A percentile compares a stretch with the other conserved stretches of the same genome.
Evolutionary conservation across 2,113 vertebrate species (phyloP).

Genomic region (Australoheros scitulus): DNA sequence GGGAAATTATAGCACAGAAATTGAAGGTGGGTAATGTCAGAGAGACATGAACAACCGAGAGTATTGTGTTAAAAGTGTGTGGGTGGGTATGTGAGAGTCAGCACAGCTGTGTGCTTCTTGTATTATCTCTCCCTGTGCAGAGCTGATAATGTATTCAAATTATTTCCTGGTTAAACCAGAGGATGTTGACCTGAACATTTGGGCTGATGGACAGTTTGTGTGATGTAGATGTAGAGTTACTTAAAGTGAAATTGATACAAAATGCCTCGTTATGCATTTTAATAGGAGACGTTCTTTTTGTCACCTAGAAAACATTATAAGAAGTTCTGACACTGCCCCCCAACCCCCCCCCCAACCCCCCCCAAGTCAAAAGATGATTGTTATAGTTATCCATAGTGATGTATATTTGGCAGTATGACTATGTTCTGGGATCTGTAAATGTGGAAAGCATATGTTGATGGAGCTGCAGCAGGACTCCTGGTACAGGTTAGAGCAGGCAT

Average conservation of each 20-base stretch:
- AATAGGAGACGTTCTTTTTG: background rate
- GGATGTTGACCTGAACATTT: conserved; percentile 9
- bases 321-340: background rate
- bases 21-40: conserved; percentile 26
- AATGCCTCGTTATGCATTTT: background rate
- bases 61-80: conserved; percentile 36
- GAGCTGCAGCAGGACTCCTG: background rate
- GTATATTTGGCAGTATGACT: background rate
- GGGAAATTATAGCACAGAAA: conserved; percentile 20
- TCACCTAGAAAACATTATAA: background rate
- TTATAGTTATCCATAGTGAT: background rate
- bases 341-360: background rate
- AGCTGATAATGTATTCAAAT: conserved; percentile 45
- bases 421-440: background rate
- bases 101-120: conserved; percentile 52
- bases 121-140: conserved; percentile 43
- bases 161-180: conserved; percentile 8
- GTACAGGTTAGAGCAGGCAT: background rate
- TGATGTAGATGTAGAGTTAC: background rate
- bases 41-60: conserved; percentile 25
- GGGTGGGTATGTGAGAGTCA: conserved; percentile 40
- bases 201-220: background rate
- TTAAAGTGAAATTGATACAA: background rate
- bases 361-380: background rate
- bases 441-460: background rate